These are phyloP conservation scores for Epsilonema sp. DNA, from an alignment of 2,888 invertebrate species.

Conservation along the genomic window DNA sequence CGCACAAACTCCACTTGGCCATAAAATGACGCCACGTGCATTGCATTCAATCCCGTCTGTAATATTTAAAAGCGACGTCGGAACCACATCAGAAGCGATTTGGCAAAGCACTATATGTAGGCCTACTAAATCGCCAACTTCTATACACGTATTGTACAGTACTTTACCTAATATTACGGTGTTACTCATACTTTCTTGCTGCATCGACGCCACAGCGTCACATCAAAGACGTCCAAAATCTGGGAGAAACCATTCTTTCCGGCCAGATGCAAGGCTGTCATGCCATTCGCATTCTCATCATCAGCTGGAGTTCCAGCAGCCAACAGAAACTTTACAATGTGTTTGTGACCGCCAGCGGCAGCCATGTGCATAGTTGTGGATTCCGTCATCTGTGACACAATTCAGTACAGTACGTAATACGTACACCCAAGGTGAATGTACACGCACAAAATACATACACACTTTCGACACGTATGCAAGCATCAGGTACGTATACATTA, in stretches of 20 bases:
- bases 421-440: no score
- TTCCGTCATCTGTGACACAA: slow-evolving; percentile 73
- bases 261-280: slow-evolving; percentile 84
- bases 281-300: slow-evolving; percentile 85
- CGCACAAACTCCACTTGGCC: slow-evolving; percentile 91
- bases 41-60: slow-evolving; percentile 70
- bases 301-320: slow-evolving; percentile 86
- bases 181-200: slow-evolving; percentile 60
- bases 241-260: slow-evolving; percentile 84
- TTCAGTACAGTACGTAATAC: no score
- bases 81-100: no score
- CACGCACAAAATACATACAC: no score
- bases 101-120: not conserved
- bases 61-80: slow-evolving; percentile 6
- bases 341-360: slow-evolving; percentile 90
- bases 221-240: slow-evolving; percentile 62
- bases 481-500: no score
- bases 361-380: slow-evolving; percentile 91
- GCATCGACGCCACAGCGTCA: slow-evolving; percentile 52
- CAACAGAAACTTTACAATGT: slow-evolving; percentile 78
- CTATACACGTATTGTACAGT: no score
- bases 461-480: no score
- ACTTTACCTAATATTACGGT: no score
- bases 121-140: no score
- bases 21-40: slow-evolving; percentile 91